Base-by-base conservation (phyloP, 2,797 vertebrate genomes). In the Silurus aristotelis region DNA sequence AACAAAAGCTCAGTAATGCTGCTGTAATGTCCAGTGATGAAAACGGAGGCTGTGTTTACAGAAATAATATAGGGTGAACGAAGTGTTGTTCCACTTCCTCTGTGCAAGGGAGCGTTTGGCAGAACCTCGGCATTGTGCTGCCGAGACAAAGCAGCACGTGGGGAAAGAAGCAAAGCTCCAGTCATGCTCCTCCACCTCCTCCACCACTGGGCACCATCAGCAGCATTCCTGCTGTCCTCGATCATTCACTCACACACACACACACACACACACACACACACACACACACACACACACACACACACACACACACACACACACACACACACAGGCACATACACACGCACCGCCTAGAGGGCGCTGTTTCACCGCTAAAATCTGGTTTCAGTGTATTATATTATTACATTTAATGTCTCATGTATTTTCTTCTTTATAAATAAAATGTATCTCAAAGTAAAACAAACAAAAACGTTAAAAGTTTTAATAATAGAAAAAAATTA, bases 281-380 rank as follows among this genome's bases (percentile, higher is more conserved):
- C 63, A 25, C 20, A 12, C n/a, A 64, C 63, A 25, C 63, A 27
- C 64, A 25, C 66, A 77, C 38, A 73, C 55, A 77, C 58, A 61
- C 58, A 61, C 17, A 61, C 58, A 61, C 15, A 61, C 60, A 58
- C 56, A 58, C 56, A 58, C 56, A 66, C n/a, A 27, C 63, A 66
- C 31, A 70, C 67, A 43, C 67, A 25, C 63, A 25, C 20, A 12
- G 2, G 12, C 43, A 70, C 67, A 43, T 20, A 70, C n/a, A 25
- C 63, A 25, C 63, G 12, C 64, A 25, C n/a, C 52, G 88, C 88
- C 87, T 86, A 90, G 91, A 89, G 89, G 90, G 89, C 84, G 83
- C 87, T 88, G 79, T 90, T 82, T 72, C 48, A 52, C 48, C 3
- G 63, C 63, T 85, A 78, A 89, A 52, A 66, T 71, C 67, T 83